These are phyloP conservation scores for Seriola rivoliana DNA, from an alignment of 2,113 vertebrate genomes.

Conservation along the genomic window DNA sequence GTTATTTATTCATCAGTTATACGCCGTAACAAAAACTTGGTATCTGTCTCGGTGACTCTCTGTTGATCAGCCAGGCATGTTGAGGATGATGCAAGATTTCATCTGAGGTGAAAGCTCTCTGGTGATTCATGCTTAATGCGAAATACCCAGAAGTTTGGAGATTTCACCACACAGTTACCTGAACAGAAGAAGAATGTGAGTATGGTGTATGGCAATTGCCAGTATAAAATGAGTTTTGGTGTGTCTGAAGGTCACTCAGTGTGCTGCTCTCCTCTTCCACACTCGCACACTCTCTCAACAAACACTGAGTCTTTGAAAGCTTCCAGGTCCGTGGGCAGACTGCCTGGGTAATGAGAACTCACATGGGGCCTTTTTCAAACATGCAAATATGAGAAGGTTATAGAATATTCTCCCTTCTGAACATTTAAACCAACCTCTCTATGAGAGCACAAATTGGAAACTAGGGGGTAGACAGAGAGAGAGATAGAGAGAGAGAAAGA, in stretches of 20 bases:
- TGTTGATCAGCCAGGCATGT: background rate
- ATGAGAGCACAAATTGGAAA: background rate
- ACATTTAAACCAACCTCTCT: background rate
- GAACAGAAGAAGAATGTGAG: background rate
- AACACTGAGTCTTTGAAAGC: slow-evolving; percentile 39
- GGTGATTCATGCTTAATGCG: slow-evolving; percentile 58
- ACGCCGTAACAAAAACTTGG: slow-evolving; percentile 8
- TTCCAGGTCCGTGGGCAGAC: slow-evolving; percentile 31
- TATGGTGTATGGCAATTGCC: background rate
- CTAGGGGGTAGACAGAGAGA: background rate
- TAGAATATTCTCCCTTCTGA: background rate
- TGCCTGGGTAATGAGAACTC: background rate
- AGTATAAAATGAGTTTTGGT: background rate
- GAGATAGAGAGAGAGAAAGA: background rate
- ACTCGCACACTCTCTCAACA: slow-evolving; percentile 8
- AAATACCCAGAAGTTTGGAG: slow-evolving; percentile 26
- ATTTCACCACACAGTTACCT: slow-evolving; percentile 41
- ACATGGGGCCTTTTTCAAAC: slow-evolving; percentile 17
- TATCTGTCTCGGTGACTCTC: background rate
- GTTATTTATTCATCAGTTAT: slow-evolving; percentile 2
- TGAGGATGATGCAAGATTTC: slow-evolving; percentile 64
- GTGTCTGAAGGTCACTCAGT: background rate
- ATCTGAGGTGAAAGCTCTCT: background rate
- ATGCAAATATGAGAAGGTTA: slow-evolving; percentile 27
- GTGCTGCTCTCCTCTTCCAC: background rate